Base-by-base conservation (phyloP, 23 tunicate genomes). In the Styela plicata region DNA sequence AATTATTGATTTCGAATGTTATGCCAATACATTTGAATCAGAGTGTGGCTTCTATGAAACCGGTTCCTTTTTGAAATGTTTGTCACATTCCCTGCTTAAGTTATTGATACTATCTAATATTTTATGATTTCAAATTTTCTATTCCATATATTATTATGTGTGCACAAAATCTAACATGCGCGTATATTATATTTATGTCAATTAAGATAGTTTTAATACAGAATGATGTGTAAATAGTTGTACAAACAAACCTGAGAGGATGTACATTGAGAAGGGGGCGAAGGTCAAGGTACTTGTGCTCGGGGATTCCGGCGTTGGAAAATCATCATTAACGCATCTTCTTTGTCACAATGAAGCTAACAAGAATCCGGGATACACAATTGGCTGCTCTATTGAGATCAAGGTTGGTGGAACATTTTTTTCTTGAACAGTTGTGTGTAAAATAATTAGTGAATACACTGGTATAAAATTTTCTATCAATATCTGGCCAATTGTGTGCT, bases 221-320 rank as follows among this genome's bases (percentile, higher is more conserved):
- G n/a, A 44, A 44, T 44, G 57, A 44, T 44, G 57, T 44, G n/a
- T 13, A 44, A 5, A 44, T 7, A 13, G 13, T 44, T 44, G 13
- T 44, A 5, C 57, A 44, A 44, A 44, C n/a, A n/a, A n/a, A n/a
- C n/a, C n/a, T n/a, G 13, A 7, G 57, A 44, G 57, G 57, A 27
- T 85, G 36, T 66, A 66, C 33, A 81, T 92, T 3, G 89, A 87
- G 33, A 84, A 78, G 52, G 86, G 86, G 68, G 74, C 71, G 25
- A 92, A 92, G 64, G 89, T 92, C 21, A 92, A 92, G 63, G 97
- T 92, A 25, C 81, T 92, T 31, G 91, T 92, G 3, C 76, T 92
- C 29, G 97, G 97, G 2, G 92, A 92, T 82, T 85, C 97, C 52
- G 97, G 97, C 2, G 97, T 92, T 13, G 97, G 97, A 74, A 92